phyloP scores from a whole-genome alignment of 2,888 invertebrate species.

The Lycocerus yunnanus region DNA sequence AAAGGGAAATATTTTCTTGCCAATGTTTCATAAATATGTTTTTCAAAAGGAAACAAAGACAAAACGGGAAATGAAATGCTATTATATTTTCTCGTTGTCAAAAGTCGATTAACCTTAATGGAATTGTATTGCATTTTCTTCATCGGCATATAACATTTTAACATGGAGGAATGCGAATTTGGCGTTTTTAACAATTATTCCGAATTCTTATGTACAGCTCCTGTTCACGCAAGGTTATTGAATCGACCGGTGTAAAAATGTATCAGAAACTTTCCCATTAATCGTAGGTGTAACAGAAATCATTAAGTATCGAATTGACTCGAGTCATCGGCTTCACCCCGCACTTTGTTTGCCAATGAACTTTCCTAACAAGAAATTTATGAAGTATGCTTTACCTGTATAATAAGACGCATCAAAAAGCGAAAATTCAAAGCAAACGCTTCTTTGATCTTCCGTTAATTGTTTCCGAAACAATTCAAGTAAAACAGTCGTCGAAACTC shows the following conservation, averaged over 20 bases:
- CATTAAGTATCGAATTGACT: too few species aligned
- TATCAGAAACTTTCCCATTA: neutral
- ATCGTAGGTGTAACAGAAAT: too few species aligned
- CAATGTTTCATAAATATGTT: slow-evolving; percentile 16
- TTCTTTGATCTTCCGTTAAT: too few species aligned
- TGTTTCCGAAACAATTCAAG: too few species aligned
- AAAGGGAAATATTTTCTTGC: neutral
- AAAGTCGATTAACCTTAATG: neutral
- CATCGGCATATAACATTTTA: neutral
- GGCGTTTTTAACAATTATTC: too few species aligned
- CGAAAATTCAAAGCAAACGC: too few species aligned
- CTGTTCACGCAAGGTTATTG: too few species aligned
- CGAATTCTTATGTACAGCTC: too few species aligned
- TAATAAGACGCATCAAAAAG: too few species aligned
- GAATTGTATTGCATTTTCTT: neutral
- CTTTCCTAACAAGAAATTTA: neutral
- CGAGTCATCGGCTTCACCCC: too few species aligned
- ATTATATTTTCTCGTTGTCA: slow-evolving; percentile 16
- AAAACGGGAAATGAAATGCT: slow-evolving; percentile 5
- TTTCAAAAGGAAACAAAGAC: slow-evolving; percentile 11
- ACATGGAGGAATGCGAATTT: neutral
- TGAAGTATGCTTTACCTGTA: neutral
- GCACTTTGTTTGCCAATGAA: neutral
- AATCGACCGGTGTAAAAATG: too few species aligned
- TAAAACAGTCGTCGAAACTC: too few species aligned